phyloP scores from a whole-genome alignment of 1,140 invertebrate genomes.

The Caenorhabditis tropicalis region DNA sequence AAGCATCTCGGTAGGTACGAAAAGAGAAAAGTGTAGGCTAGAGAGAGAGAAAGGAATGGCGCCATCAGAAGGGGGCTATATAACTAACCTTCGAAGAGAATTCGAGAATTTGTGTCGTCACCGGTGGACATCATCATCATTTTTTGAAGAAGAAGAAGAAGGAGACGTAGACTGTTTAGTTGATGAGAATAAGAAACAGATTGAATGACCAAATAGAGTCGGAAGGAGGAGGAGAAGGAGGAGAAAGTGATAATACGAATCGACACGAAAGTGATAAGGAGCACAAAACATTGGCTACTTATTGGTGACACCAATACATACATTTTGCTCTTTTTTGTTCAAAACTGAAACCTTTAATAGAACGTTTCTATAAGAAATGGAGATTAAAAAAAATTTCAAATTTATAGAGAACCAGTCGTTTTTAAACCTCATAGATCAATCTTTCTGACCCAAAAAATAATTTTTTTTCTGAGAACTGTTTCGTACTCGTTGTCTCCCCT shows the following conservation, averaged over 20 bases:
- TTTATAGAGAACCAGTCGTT: too few relatives aligned
- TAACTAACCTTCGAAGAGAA: background rate
- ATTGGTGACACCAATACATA: background rate
- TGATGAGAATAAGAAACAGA: background rate
- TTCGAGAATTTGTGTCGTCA: background rate
- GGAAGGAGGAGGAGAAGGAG: background rate
- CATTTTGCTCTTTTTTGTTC: background rate
- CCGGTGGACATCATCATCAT: background rate
- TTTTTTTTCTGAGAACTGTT: too few relatives aligned
- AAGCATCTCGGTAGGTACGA: background rate
- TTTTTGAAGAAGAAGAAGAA: background rate
- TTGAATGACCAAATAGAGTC: background rate
- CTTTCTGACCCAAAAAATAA: too few relatives aligned
- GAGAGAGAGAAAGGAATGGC: background rate
- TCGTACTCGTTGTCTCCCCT: background rate
- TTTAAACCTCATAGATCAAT: too few relatives aligned
- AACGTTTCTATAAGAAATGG: too few relatives aligned
- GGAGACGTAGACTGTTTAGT: background rate
- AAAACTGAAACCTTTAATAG: too few relatives aligned
- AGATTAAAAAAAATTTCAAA: too few relatives aligned
- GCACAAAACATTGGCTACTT: background rate
- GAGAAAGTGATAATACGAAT: background rate
- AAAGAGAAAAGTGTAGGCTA: slow-evolving; percentile 8
- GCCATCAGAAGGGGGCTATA: background rate
- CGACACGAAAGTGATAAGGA: background rate